Conservation (phyloP, 2,797 vertebrate species). For the Phataginus tricuspis region DNA sequence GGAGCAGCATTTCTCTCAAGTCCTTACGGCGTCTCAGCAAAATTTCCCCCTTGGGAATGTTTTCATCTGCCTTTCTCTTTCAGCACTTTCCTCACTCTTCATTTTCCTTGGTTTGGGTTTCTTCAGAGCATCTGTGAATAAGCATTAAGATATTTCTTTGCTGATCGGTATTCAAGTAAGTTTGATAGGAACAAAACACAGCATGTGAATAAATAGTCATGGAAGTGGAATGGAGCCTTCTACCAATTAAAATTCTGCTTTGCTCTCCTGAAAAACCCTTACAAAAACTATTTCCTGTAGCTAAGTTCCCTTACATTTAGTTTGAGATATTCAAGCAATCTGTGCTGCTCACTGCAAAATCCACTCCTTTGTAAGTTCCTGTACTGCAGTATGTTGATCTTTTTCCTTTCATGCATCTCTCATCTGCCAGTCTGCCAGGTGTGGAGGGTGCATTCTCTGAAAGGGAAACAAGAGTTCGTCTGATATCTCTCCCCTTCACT, state of each 20-base stretch:
- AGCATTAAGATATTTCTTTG: neutral
- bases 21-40: neutral
- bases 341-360: neutral
- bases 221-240: neutral
- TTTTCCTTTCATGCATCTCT: neutral
- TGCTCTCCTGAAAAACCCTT: neutral
- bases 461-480: neutral
- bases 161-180: neutral
- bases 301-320: neutral
- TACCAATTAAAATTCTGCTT: neutral
- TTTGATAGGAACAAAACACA: neutral
- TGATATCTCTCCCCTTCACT: neutral
- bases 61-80: neutral
- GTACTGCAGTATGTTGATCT: neutral
- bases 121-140: neutral
- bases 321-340: neutral
- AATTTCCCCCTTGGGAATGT: neutral
- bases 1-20: neutral
- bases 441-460: neutral
- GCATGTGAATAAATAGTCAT: rapidly evolving
- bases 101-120: neutral
- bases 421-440: neutral
- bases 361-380: neutral
- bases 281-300: neutral
- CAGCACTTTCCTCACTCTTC: neutral